phyloP scores from a whole-genome alignment of 1,140 invertebrate genomes.

The Pectinophora gossypiella region DNA sequence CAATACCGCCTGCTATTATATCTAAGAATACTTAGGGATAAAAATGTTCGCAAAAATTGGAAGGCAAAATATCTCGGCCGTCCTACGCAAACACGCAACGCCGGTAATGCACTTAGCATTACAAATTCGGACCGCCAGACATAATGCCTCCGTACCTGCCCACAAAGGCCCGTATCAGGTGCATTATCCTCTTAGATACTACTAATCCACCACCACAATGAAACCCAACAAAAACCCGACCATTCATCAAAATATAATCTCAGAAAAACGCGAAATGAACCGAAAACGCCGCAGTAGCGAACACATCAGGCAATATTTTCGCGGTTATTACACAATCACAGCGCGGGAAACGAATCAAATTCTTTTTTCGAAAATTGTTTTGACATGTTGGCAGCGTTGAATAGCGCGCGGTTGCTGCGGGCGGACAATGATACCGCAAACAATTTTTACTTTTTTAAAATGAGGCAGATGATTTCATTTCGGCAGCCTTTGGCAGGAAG shows the following conservation, averaged over 20 bases:
- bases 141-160: conserved; percentile 33
- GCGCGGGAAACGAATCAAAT: conserved; percentile 24
- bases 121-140: conserved; percentile 23
- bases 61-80: background rate
- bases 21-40: no score
- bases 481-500: conserved; percentile 57
- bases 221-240: conserved; percentile 33
- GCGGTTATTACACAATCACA: conserved; percentile 49
- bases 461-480: conserved; percentile 49
- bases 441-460: conserved; percentile 46
- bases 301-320: conserved; percentile 33
- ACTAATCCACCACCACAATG: conserved; percentile 45
- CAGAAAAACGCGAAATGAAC: conserved; percentile 33
- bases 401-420: conserved; percentile 28
- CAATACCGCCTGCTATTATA: no score
- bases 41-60: background rate
- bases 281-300: conserved; percentile 22
- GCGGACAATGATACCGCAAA: conserved; percentile 62
- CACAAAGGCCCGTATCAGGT: conserved; percentile 55
- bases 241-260: conserved; percentile 61
- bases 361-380: conserved; percentile 52
- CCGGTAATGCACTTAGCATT: conserved; percentile 28
- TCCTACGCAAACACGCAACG: conserved; percentile 49
- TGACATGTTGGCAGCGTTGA: conserved; percentile 51
- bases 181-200: conserved; percentile 48